Evolutionary conservation across 2,888 invertebrate genomes (phyloP), one percentile per base, ranked within the genome.

Genomic region (Apoda limacodes): DNA sequence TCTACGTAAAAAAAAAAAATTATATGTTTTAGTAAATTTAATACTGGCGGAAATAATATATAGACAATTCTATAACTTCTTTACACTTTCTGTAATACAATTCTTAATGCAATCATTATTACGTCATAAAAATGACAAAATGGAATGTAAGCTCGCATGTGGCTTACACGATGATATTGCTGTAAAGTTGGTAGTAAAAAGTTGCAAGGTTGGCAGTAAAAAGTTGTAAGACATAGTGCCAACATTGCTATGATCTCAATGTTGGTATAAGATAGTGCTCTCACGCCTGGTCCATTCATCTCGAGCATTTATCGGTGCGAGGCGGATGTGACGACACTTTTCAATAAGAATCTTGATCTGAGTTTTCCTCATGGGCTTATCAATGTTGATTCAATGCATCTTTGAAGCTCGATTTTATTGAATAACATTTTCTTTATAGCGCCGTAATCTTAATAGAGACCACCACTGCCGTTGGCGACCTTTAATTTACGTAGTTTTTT

Each of bases 121-220:
- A 69, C 71, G 62, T 72, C 68, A 70, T 71, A 71, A 72, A 71
- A 64, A 69, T 68, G 65, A 68, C 56, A 57, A 58, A 67, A 57
- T 62, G 64, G 55, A 55, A 60, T 68, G 68, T 67, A 66, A 60
- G 66, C 50, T 45, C 48, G 58, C 57, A 51, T 50, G 55, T 52
- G 47, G 56, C 50, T 52, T 61, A 59, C 60, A 58, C 50, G 59
- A 53, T 57, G 52, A 45, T 48, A 53, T 50, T 48, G 50, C 45
- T 45, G 40, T 37, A 38, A 35, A 30, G 35, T 27, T 22, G 36
- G 15, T 31, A 23, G 40, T 39, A 55, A 55, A 55, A 54, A 54
- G 40, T 46, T 40, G 50, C 38, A n/a, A n/a, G n/a, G n/a, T n/a
- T n/a, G n/a, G n/a, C 24, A 15, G 48, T 48, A 67, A 67, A 67